A percentile compares a stretch with the other conserved stretches of the same genome.
These are phyloP conservation scores for Cantharis rufa DNA, from an alignment of 2,888 invertebrate species.

Conservation along the genomic window DNA sequence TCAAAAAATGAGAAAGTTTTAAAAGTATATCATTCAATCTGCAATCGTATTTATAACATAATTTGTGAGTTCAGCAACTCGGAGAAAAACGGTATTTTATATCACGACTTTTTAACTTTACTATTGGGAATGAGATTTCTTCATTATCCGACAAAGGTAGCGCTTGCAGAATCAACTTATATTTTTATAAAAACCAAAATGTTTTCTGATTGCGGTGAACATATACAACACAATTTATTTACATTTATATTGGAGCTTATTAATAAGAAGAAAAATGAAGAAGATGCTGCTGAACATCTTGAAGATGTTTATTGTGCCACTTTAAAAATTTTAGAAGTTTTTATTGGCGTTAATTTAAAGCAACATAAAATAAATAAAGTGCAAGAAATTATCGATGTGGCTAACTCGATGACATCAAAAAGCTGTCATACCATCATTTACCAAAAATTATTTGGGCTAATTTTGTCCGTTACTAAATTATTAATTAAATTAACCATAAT, in stretches of 20 bases:
- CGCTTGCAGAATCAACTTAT: neutral
- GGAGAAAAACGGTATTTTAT: neutral
- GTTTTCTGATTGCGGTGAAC: neutral
- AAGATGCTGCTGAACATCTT: neutral
- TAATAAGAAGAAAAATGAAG: neutral
- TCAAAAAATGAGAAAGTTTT: neutral
- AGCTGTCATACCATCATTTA: neutral
- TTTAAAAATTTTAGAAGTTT: constrained; percentile 7
- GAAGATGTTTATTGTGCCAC: constrained; percentile 2
- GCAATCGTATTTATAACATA: constrained; percentile 1
- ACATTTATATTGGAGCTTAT: neutral
- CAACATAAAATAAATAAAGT: constrained; percentile 7
- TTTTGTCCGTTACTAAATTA: neutral
- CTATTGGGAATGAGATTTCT: constrained; percentile 4
- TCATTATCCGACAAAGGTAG: neutral
- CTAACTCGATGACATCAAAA: neutral
- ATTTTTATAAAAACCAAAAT: constrained; percentile 4
- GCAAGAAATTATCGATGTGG: neutral
- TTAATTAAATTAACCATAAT: neutral
- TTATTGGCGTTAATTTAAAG: neutral
- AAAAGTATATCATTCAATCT: constrained; percentile 1
- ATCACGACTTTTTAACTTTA: neutral
- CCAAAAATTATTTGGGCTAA: neutral
- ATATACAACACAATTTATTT: constrained; percentile 2
- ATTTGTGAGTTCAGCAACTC: neutral